Percentiles rank a stretch among this genome's conserved stretches.
Evolutionary conservation across 2,888 invertebrate species (phyloP).

Genomic region (Caenorhabditis wallacei): DNA sequence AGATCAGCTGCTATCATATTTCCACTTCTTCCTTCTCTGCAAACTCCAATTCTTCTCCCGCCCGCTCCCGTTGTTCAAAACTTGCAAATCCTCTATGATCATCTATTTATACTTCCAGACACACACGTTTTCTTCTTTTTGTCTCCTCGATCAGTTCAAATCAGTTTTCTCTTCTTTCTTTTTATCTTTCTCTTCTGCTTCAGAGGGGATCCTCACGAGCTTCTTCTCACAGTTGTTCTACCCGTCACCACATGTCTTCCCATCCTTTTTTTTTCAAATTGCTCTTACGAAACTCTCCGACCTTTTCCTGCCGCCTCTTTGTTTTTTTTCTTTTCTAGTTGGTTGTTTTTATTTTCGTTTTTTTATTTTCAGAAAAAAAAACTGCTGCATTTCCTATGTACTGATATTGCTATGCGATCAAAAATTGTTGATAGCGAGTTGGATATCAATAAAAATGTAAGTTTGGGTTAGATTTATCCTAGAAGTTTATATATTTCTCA

Average conservation of each 20-base stretch:
- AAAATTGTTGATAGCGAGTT: slow-evolving; percentile 54
- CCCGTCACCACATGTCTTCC: slow-evolving; percentile 42
- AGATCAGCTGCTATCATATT: too few species aligned
- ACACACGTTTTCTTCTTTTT: slow-evolving; percentile 19
- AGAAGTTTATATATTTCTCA: background rate
- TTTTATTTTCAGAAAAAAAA: slow-evolving; percentile 26
- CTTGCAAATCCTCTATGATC: slow-evolving; percentile 20
- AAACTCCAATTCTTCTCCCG: background rate
- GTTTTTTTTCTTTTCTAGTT: slow-evolving; percentile 14
- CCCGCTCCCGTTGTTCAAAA: background rate
- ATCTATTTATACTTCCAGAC: slow-evolving; percentile 51
- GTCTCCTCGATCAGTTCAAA: slow-evolving; percentile 23
- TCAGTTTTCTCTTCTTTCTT: slow-evolving; percentile 49
- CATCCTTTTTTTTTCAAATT: slow-evolving; percentile 20
- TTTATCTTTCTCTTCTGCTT: slow-evolving; percentile 1
- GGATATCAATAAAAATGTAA: slow-evolving; percentile 56
- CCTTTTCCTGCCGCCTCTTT: slow-evolving; percentile 10
- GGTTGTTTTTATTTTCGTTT: slow-evolving; percentile 20
- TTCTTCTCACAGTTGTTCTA: slow-evolving; percentile 50
- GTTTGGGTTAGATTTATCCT: background rate
- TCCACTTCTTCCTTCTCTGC: background rate
- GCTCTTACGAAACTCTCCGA: slow-evolving; percentile 34
- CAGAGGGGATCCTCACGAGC: slow-evolving; percentile 31
- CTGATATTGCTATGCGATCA: slow-evolving; percentile 45
- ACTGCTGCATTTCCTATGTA: background rate